Evolutionary conservation across 2,797 vertebrate genomes (phyloP).

Genomic region (Phrynocephalus vlangalii): DNA sequence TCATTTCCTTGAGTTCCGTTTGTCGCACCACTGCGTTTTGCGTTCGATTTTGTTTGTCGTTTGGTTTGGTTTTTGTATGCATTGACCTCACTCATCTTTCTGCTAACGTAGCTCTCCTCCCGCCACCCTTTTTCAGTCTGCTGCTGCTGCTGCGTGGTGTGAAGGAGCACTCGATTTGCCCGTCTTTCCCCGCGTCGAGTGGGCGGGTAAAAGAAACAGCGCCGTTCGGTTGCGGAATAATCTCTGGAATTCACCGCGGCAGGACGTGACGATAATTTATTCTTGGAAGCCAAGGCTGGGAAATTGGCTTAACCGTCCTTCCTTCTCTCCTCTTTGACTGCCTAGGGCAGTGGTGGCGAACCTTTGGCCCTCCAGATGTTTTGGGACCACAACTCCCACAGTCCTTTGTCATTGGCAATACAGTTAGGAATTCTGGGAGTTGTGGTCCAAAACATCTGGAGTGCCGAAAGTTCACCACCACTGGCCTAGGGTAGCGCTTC

Average conservation of each 20-base stretch:
- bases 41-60: slow-evolving; percentile 72
- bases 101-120: slow-evolving; percentile 74
- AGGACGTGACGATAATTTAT: neutral
- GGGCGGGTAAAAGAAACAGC: neutral
- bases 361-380: too few relatives aligned
- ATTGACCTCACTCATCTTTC: slow-evolving; percentile 76
- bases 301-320: too few relatives aligned
- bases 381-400: too few relatives aligned
- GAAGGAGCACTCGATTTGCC: neutral
- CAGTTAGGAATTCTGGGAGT: too few relatives aligned
- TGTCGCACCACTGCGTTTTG: slow-evolving; percentile 52
- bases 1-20: slow-evolving; percentile 60
- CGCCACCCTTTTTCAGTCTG: slow-evolving; percentile 81
- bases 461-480: too few relatives aligned
- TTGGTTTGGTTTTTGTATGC: slow-evolving; percentile 47
- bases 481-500: too few relatives aligned
- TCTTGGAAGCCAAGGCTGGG: too few relatives aligned
- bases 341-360: too few relatives aligned
- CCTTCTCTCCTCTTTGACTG: neutral
- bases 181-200: neutral
- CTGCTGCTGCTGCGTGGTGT: slow-evolving; percentile 79
- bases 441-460: too few relatives aligned
- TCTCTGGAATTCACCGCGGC: neutral
- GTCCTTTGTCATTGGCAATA: too few relatives aligned
- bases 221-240: neutral